Percentiles rank a stretch among this genome's conserved stretches.
phyloP scores from a whole-genome alignment of 2,797 vertebrate genomes.

The Danionella dracula region DNA sequence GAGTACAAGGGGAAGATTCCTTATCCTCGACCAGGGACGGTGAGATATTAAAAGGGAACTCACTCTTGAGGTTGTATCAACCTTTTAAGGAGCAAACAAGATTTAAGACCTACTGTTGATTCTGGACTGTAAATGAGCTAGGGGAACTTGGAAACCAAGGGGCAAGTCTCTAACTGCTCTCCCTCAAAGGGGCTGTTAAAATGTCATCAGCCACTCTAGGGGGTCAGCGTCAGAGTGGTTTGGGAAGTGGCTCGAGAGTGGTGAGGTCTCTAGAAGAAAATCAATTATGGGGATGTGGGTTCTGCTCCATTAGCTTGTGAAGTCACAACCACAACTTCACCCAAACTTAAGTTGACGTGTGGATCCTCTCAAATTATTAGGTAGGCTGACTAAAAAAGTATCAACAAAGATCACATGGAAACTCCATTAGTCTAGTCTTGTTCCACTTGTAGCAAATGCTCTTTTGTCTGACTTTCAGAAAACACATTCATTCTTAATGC shows the following conservation, averaged over 20 bases:
- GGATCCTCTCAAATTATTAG: slow-evolving; percentile 4
- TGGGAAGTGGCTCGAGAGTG: slow-evolving; percentile 17
- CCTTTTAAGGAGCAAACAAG: background rate
- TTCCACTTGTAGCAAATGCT: background rate
- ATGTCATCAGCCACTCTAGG: background rate
- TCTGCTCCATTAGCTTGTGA: slow-evolving; percentile 38
- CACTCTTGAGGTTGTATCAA: background rate
- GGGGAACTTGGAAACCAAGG: background rate
- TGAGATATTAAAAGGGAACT: slow-evolving; percentile 51
- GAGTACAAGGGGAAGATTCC: slow-evolving; percentile 80
- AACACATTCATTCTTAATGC: background rate
- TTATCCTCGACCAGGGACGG: slow-evolving; percentile 81
- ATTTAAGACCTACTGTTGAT: background rate
- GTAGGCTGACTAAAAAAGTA: slow-evolving; percentile 14
- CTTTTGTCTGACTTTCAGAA: background rate
- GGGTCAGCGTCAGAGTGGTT: slow-evolving; percentile 16
- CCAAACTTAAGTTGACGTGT: background rate
- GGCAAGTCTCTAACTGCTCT: background rate
- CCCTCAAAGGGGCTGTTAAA: slow-evolving; percentile 14
- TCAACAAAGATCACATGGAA: slow-evolving; percentile 5
- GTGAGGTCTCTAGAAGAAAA: slow-evolving; percentile 1
- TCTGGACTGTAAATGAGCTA: background rate
- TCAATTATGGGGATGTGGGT: slow-evolving; percentile 7
- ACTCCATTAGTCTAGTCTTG: slow-evolving; percentile 1
- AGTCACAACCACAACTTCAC: slow-evolving; percentile 24